A percentile compares a stretch with the other conserved stretches of the same genome.
Conservation (phyloP, 2,797 vertebrate species). For the Borostomias antarcticus region DNA sequence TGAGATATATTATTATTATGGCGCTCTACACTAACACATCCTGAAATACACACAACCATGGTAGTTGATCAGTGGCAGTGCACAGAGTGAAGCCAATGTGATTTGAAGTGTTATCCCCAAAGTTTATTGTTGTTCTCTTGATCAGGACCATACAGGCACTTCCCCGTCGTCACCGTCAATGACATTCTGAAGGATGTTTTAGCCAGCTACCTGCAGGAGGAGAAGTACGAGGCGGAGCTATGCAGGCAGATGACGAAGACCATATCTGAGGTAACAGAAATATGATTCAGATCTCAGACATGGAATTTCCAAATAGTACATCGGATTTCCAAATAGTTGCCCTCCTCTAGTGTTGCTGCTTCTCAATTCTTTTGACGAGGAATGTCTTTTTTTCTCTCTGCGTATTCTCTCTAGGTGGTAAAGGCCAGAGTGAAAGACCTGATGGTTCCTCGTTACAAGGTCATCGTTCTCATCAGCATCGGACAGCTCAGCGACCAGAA, state of each 20-base stretch:
- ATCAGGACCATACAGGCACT: constrained; percentile 76
- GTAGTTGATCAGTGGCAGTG: background rate
- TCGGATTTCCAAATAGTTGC: background rate
- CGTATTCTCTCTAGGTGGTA: constrained; percentile 73
- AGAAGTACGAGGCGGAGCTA: constrained; percentile 82
- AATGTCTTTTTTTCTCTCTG: background rate
- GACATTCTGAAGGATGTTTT: constrained; percentile 87
- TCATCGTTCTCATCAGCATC: constrained; percentile 83
- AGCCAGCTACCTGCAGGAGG: constrained; percentile 78
- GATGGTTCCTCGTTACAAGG: constrained; percentile 85
- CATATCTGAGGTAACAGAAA: constrained; percentile 81
- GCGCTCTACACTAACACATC: background rate
- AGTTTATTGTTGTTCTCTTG: constrained; percentile 24
- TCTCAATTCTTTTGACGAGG: background rate
- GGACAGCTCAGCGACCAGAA: constrained; percentile 83
- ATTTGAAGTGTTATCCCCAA: background rate
- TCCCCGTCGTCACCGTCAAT: constrained; percentile 76
- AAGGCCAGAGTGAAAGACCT: constrained; percentile 86
- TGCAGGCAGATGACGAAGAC: constrained; percentile 86
- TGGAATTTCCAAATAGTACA: background rate
- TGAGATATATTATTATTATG: constrained; percentile 43
- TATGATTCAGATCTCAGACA: background rate
- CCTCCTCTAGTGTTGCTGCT: background rate
- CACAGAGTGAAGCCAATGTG: background rate
- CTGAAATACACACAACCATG: background rate